Base-by-base conservation (phyloP, 2,797 vertebrate species). In the Protosalanx chinensis region DNA sequence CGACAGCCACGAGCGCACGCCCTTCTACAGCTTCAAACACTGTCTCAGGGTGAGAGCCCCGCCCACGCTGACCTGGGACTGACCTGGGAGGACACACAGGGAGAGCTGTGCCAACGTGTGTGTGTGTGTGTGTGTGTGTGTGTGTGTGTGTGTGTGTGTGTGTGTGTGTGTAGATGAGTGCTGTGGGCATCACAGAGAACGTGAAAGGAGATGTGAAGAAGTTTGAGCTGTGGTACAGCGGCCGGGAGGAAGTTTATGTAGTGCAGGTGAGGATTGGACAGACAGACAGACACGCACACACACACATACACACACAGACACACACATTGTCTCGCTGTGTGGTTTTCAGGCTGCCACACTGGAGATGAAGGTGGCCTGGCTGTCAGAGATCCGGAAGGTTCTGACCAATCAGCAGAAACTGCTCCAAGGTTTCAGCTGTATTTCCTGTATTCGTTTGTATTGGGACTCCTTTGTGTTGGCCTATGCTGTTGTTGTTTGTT, bases 21-120 rank as follows among this genome's bases (percentile, higher is more conserved):
- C 95, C 0, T 97, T 95, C 5, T 99, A 98, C 88, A 98, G 96
- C 88, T 99, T 97, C 77, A 99, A 99, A 82, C 95, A 97, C 78
- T 96, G 94, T 81, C 90, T 98, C 76, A 94, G 96, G 88, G 98
- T 99, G 90, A 93, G 91, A 4, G 27, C 12, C 7, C 37, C 5
- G 10, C 10, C 15, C 5, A 8, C 51, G 41, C 41, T 12, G 1
- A 1, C 10, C 3, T 46, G 41, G 41, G 41, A 13, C 41, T 46
- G 41, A 46, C 0, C 7, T 23, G 4, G 3, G 29, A 32, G 16
- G n/a, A 30, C 18, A 12, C 29, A 32, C 27, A 6, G 2, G 16
- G 0, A n/a, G 27, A 16, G 15, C 5, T 41, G 15, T 41, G 30
- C 41, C 15, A 35, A 15, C 35, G 5, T 63, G 27, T 32, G 27